Evolutionary conservation across 2,888 invertebrate species (phyloP), one percentile per base, ranked within the genome.

Genomic region (Drosophila vallismaia): DNA sequence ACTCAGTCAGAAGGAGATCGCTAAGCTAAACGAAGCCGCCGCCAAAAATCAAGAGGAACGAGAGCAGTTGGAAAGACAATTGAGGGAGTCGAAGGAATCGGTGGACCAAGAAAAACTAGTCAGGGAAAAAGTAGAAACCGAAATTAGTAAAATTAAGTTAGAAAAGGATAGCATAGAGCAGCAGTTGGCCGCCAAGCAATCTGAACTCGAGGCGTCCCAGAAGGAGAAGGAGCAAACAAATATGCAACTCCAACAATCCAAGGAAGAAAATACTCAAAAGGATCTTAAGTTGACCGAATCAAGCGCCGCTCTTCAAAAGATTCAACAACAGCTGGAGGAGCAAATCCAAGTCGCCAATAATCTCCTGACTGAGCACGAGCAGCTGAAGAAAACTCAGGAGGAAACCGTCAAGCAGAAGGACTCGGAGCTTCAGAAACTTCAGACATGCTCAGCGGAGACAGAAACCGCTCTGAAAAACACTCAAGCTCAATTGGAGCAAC

Each of bases 1-100:
- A 12, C 60, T 79, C 48, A 89, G 62, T 67, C 78, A 89, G 79
- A 55, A 59, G 7, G 79, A 79, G 57, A 84, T 92, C 19, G 50
- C 46, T 0, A 60, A 79, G 38, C 53, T 84, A 80, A 91, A 66
- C 9, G 42, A 52, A 12, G 26, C 58, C 7, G 31, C 79, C 89
- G 90, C 63, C 84, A 91, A 67, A 4, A 49, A 62, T 7, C 57
- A 67, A 12, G 44, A 52, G 6, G 51, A 55, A 26, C 42, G 29
- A 0, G 12, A 38, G 8, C 8, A 46, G n/a, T 42, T 60, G 0
- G 51, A 71, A 42, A 45, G 31, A 26, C 50, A 48, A 26, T 26
- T 70, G 45, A n/a, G 38, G 7, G n/a, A 71, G n/a, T 8, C 24
- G 0, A 29, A 33, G 28, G 46, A 76, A 36, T 1, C 46, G 42